A percentile compares a stretch with the other conserved stretches of the same genome.
These are phyloP conservation scores for Ephydatia muelleri DNA, from an alignment of 37 sponge, comb jelly and placozoan species.

Conservation along the genomic window DNA sequence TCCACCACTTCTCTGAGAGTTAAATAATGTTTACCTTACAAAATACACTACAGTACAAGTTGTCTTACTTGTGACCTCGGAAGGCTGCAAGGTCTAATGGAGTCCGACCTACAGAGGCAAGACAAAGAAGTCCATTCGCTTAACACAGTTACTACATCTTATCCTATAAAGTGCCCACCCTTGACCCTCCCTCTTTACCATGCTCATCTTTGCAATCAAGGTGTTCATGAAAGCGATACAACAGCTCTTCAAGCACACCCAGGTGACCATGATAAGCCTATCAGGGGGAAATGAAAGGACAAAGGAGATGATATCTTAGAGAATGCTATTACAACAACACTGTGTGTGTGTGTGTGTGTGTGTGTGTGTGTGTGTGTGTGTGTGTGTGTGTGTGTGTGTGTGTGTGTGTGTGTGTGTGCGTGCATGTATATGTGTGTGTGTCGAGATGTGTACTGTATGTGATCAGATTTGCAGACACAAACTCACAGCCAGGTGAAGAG, in stretches of 20 bases:
- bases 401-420: not conserved
- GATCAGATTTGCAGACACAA: not conserved
- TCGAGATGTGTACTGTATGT: not conserved
- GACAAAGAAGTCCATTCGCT: not conserved
- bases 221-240: conserved; percentile 53
- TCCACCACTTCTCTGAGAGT: conserved; percentile 66
- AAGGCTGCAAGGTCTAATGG: conserved; percentile 86
- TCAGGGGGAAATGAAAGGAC: not conserved
- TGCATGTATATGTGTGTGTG: not conserved
- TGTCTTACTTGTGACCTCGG: conserved; percentile 74
- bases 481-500: conserved; percentile 85
- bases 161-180: too few relatives aligned
- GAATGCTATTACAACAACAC: not conserved
- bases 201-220: conserved; percentile 77
- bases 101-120: conserved; percentile 40
- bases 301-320: not conserved
- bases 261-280: conserved; percentile 83
- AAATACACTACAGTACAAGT: not conserved
- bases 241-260: conserved; percentile 69
- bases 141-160: not conserved
- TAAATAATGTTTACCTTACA: not conserved
- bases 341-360: not conserved
- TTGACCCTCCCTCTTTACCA: conserved; percentile 6
- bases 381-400: not conserved
- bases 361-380: not conserved